Evolutionary conservation across 2,888 invertebrate genomes (phyloP), one percentile per base, ranked within the genome.

Genomic region (Gastracanthus pulcherrimus): DNA sequence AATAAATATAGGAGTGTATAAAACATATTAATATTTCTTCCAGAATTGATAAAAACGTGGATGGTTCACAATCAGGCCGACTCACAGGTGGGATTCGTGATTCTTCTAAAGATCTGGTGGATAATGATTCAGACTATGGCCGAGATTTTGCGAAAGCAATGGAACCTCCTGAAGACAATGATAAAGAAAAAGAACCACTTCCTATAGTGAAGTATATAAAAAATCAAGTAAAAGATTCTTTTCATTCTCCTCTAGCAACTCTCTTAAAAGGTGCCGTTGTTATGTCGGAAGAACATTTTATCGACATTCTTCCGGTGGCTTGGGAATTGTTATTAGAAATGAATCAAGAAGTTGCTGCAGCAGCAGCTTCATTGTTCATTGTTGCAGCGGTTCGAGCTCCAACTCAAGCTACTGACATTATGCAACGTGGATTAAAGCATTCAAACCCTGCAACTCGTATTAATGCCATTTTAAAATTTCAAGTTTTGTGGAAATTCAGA

Each of bases 241-340:
- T 98, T 87, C 99, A 99, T 90, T 95, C 96, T 26, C 97, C 98
- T 0, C 92, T 99, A 66, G 96, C 97, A 0, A 94, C 96, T 0
- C 92, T 98, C 75, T 94, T 98, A 9, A 99, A 99, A 92, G 97
- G 98, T 0, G 97, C 98, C 0, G 96, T 97, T 0, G 96, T 98
- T 3, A 94, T 99, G 90, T 94, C 95, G 2, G 98, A 98, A 88
- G 98, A 98, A 64, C 93, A 97, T 86, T 97, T 98, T 87, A 93
- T 95, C 2, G 97, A 98, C 86, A 95, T 98, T 48, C 94, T 99
- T 82, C 97, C 97, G 0, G 96, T 98, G 0, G 97, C 98, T 0
- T 99, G 99, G 99, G 97, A 98, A 88, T 93, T 99, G 23, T 93
- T 99, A 5, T 92, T 99, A 58, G 99, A 99, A 89, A 94, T 95